Base-by-base conservation (phyloP, 2,113 vertebrate genomes). In the Syngnathus typhle region DNA sequence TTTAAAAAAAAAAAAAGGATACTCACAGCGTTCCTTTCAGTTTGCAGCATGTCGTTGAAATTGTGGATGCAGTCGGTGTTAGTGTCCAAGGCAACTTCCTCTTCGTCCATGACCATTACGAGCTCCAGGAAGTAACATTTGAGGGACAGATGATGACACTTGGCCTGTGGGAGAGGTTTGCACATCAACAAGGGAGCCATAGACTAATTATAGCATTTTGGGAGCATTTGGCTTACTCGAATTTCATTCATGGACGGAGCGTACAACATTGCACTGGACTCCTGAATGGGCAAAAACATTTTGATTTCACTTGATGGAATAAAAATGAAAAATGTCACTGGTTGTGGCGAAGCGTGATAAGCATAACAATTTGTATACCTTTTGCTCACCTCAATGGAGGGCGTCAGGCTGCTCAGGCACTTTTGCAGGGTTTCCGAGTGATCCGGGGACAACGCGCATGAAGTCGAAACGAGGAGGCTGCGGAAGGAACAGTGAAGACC, bases 71-170 rank as follows among this genome's bases (percentile, higher is more conserved):
- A 84, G 0, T 46, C 0, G 10, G 0, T 1, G 13, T 8, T 0
- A n/a, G n/a, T n/a, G 0, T 0, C 0, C 3, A 78, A 37, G 0
- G 21, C 49, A 52, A 52, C 49, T 21, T 72, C 18, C 60, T 86
- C 75, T n/a, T 89, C 87, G 1, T 23, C 0, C 0, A 88, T 13
- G 21, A 90, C 55, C 79, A 92, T 84, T 0, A 36, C 12, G 75
- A 91, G 44, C 80, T 92, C 91, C 77, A 65, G 15, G 36, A 90
- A 65, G 80, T 84, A 92, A 85, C 91, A 92, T 10, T 54, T 54
- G 11, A 92, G 73, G 1, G 67, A 68, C 64, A 19, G 49, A 0
- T 0, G 1, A 23, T 11, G 69, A 76, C 91, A 92, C 0, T 13
- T 47, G 36, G 71, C 62, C 80, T 88, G 47, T 7, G 38, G 3